These are phyloP conservation scores for Drosophila repleta DNA, from an alignment of 1,140 invertebrate genomes.

Conservation along the genomic window DNA sequence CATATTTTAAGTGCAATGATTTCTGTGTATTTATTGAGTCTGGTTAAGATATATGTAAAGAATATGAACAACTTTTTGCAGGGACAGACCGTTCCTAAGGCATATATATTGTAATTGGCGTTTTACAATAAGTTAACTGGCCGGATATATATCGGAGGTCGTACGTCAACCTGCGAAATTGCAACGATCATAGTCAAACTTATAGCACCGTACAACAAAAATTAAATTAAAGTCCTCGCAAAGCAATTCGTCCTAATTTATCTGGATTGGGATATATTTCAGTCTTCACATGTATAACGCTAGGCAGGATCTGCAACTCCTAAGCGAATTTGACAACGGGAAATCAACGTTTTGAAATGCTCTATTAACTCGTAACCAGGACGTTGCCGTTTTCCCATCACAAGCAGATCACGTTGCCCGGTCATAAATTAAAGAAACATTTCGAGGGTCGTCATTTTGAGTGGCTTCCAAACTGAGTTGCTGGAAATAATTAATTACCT, in stretches of 20 bases:
- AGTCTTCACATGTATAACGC: constrained; percentile 15
- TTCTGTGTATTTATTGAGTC: no score
- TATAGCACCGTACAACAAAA: no score
- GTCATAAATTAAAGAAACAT: constrained; percentile 72
- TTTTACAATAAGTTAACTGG: constrained; percentile 27
- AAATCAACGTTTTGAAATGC: constrained; percentile 50
- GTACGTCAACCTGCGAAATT: constrained; percentile 30
- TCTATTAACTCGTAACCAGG: constrained; percentile 44
- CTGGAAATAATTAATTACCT: constrained; percentile 1
- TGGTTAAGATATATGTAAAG: no score
- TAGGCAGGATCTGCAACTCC: constrained; percentile 19
- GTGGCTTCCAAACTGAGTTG: constrained; percentile 30
- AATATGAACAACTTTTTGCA: no score
- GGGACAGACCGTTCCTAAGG: no score
- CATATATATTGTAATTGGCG: constrained; percentile 38
- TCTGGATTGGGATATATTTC: constrained; percentile 74
- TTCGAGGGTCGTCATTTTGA: constrained; percentile 54
- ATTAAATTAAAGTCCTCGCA: constrained; percentile 90
- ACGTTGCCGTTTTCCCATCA: constrained; percentile 24
- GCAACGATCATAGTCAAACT: no score
- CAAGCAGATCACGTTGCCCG: constrained; percentile 72
- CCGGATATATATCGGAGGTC: constrained; percentile 37
- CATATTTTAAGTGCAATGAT: no score
- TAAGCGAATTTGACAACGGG: constrained; percentile 16
- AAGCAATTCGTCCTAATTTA: constrained; percentile 84